A percentile compares a stretch with the other conserved stretches of the same genome.
These are phyloP conservation scores for Emydoidea blandingii DNA, from an alignment of 2,797 vertebrate genomes.

Conservation along the genomic window DNA sequence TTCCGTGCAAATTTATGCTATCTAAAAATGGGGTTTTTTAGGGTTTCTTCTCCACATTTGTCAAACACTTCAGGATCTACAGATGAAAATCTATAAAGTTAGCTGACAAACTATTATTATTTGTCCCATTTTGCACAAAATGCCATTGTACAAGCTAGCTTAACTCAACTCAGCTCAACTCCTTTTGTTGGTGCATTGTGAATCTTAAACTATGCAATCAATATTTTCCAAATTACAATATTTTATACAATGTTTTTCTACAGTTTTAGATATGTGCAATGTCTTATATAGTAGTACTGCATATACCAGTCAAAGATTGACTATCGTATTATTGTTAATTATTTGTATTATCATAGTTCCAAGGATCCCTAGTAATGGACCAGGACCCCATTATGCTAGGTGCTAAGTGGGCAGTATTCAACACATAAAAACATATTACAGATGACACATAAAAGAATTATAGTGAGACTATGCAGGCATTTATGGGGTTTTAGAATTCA, in stretches of 20 bases:
- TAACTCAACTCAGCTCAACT: background rate
- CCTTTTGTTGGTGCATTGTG: background rate
- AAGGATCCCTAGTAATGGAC: too few relatives aligned
- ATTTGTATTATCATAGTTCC: background rate
- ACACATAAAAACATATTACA: background rate
- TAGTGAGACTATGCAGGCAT: background rate
- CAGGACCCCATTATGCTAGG: background rate
- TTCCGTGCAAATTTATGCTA: background rate
- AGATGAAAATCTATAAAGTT: background rate
- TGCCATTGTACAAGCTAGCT: background rate
- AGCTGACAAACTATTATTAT: background rate
- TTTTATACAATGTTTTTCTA: background rate
- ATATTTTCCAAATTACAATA: background rate
- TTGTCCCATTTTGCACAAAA: background rate
- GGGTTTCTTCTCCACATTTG: background rate
- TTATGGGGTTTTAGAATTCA: background rate
- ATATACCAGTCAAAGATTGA: background rate
- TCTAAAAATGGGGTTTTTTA: background rate
- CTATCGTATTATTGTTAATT: background rate
- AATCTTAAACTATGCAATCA: background rate
- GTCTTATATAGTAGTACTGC: background rate
- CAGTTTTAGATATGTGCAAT: background rate
- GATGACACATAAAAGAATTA: too few relatives aligned
- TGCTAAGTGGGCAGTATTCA: background rate
- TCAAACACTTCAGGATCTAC: background rate